phyloP scores from a whole-genome alignment of 2,888 invertebrate genomes.

The Brachypalpus laphriformis region DNA sequence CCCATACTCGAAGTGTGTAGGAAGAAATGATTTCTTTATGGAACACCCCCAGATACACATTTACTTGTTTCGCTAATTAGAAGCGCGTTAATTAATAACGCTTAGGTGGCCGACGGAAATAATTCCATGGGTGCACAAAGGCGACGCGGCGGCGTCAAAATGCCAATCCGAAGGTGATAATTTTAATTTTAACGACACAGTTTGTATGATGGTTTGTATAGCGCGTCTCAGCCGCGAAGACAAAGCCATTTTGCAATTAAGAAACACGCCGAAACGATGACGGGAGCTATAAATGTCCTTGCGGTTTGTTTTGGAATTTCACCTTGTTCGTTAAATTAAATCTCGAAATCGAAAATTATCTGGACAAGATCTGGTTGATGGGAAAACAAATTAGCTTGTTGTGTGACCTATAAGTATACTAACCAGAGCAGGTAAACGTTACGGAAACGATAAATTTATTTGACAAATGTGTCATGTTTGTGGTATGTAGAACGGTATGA shows the following conservation, averaged over 20 bases:
- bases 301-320: conserved; percentile 27
- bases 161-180: conserved; percentile 40
- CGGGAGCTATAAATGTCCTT: conserved; percentile 32
- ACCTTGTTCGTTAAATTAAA: neutral
- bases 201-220: conserved; percentile 1
- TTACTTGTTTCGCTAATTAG: conserved; percentile 65
- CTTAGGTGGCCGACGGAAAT: conserved; percentile 49
- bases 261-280: conserved; percentile 18
- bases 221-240: neutral
- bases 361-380: conserved; percentile 19
- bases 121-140: conserved; percentile 24
- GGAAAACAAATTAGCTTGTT: conserved; percentile 27
- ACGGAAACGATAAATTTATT: conserved; percentile 11
- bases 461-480: neutral
- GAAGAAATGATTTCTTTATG: neutral
- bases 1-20: neutral
- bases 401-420: conserved; percentile 28
- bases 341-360: neutral
- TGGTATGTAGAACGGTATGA: neutral
- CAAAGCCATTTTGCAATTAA: conserved; percentile 32
- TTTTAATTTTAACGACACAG: conserved; percentile 38
- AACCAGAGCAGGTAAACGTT: conserved; percentile 19
- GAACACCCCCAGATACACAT: conserved; percentile 11
- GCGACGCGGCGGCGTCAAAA: conserved; percentile 44
- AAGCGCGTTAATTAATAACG: conserved; percentile 49